Conservation (phyloP, 2,113 vertebrate genomes). For the Boulengerochromis microlepis region DNA sequence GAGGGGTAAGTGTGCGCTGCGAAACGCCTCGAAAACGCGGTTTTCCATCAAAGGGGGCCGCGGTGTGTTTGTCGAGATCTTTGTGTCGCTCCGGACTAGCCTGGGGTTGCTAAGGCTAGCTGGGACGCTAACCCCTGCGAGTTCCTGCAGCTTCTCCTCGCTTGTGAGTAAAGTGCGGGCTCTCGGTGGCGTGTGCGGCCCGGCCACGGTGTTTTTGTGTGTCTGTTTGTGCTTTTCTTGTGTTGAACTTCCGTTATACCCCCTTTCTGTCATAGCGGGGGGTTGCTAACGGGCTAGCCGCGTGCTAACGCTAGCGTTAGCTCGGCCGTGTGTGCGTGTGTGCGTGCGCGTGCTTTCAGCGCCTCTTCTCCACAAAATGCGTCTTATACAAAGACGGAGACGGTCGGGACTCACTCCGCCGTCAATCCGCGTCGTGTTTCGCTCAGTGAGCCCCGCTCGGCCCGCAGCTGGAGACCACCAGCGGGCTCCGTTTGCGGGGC, state of each 20-base stretch:
- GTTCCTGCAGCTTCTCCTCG: not conserved
- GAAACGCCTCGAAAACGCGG: constrained; percentile 12
- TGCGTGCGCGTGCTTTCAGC: not conserved
- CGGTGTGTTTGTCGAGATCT: constrained; percentile 65
- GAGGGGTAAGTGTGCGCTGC: constrained; percentile 59
- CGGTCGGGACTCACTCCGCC: rapidly evolving
- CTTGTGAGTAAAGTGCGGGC: rapidly evolving
- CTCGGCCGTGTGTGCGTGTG: not conserved
- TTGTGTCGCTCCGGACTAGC: constrained; percentile 72
- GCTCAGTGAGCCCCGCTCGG: rapidly evolving
- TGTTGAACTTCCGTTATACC: constrained; percentile 1
- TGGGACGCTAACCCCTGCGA: constrained; percentile 11
- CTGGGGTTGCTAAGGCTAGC: constrained; percentile 31
- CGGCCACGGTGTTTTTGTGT: not conserved
- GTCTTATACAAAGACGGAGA: not conserved
- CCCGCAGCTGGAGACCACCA: rapidly evolving
- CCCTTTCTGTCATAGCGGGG: constrained; percentile 36
- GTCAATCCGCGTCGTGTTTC: rapidly evolving
- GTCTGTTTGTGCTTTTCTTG: not conserved
- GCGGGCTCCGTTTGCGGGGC: not conserved
- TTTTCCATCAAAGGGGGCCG: constrained; percentile 50
- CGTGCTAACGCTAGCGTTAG: constrained; percentile 22
- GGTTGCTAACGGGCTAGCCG: constrained; percentile 36
- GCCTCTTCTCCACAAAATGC: not conserved
- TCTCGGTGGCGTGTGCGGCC: rapidly evolving